These are phyloP conservation scores for Sylvilagus floridanus DNA, from an alignment of 2,797 vertebrate genomes.

Conservation along the genomic window DNA sequence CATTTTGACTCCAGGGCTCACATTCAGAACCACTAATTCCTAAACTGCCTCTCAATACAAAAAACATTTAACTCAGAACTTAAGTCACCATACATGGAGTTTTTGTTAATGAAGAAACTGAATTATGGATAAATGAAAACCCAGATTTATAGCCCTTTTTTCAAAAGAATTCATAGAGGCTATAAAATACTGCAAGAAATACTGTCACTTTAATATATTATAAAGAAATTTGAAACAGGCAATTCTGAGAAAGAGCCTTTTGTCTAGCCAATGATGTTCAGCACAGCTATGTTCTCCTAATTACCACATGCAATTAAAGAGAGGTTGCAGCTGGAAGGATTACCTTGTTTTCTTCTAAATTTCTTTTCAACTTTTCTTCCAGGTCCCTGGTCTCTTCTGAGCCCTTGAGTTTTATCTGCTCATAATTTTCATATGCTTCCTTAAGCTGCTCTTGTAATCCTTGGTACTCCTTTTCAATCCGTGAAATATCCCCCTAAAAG, in stretches of 20 bases:
- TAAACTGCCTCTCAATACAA: background rate
- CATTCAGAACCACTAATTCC: background rate
- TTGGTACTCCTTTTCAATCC: constrained; percentile 87
- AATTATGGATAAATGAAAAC: background rate
- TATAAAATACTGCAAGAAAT: background rate
- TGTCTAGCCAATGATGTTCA: background rate
- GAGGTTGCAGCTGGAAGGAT: background rate
- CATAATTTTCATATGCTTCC: constrained; percentile 81
- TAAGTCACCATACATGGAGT: background rate
- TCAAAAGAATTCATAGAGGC: background rate
- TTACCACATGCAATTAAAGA: too few species aligned
- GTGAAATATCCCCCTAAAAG: constrained; percentile 92
- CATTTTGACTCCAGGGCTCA: background rate
- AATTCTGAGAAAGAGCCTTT: background rate
- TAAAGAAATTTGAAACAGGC: background rate
- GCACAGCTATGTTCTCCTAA: too few species aligned
- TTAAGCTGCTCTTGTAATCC: constrained; percentile 87
- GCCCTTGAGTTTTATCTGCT: constrained; percentile 77
- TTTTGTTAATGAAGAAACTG: constrained; percentile 6
- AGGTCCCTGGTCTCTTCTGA: constrained; percentile 80
- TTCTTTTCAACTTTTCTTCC: constrained; percentile 86
- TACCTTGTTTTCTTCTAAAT: constrained; percentile 89
- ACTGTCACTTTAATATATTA: background rate
- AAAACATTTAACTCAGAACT: background rate
- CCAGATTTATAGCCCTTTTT: background rate